A percentile compares a stretch with the other conserved stretches of the same genome.
Evolutionary conservation across 2,888 invertebrate genomes (phyloP).

Genomic region (Abrostola triplasia): DNA sequence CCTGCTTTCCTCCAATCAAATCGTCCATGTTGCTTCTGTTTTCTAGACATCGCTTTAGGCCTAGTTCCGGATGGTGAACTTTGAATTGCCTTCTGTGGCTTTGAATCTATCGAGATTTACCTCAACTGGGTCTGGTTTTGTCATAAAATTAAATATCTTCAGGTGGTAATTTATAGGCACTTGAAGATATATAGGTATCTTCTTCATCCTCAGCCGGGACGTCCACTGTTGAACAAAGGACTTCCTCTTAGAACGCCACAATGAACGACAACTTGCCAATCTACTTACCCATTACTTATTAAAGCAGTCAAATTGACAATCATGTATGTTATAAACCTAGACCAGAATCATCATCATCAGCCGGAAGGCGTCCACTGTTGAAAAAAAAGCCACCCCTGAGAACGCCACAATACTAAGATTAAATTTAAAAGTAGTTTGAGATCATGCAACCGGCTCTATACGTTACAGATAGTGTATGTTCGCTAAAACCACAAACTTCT

Average conservation of each 20-base stretch:
- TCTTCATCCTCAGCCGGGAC: too few relatives aligned
- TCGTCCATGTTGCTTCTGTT: constrained; percentile 62
- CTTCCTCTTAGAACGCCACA: too few relatives aligned
- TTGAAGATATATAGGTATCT: too few relatives aligned
- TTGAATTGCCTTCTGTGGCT: constrained; percentile 71
- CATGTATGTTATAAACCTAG: too few relatives aligned
- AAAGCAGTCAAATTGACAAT: too few relatives aligned
- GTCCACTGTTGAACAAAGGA: too few relatives aligned
- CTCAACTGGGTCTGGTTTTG: constrained; percentile 62
- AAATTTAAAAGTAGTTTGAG: background rate
- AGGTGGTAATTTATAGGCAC: constrained; percentile 1
- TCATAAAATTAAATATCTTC: constrained; percentile 55
- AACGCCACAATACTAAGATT: too few relatives aligned
- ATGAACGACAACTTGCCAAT: too few relatives aligned
- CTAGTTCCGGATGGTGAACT: constrained; percentile 69
- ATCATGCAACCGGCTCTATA: constrained; percentile 21
- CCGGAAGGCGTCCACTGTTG: too few relatives aligned
- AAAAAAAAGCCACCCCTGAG: too few relatives aligned
- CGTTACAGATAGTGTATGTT: constrained; percentile 34
- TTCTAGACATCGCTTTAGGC: constrained; percentile 60
- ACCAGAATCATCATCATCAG: too few relatives aligned
- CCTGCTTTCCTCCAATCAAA: constrained; percentile 70
- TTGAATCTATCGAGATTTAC: constrained; percentile 69
- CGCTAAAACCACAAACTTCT: constrained; percentile 38
- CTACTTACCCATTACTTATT: too few relatives aligned